phyloP scores from a whole-genome alignment of 2,888 invertebrate species.

The Xestia c-nigrum region DNA sequence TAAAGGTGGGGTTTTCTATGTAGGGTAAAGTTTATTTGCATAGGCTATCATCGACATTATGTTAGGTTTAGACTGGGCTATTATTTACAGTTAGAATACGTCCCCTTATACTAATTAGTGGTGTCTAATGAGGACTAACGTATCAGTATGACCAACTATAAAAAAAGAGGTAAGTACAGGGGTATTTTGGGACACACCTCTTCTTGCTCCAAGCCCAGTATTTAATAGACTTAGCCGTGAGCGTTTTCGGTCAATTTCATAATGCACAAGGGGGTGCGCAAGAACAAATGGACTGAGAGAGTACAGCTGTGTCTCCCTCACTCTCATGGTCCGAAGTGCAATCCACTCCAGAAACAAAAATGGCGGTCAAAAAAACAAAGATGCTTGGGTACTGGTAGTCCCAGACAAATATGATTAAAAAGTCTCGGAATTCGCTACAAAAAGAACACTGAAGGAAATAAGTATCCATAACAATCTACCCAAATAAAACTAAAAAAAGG shows the following conservation, averaged over 20 bases:
- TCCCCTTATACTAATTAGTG: too few species aligned
- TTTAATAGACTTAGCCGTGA: background rate
- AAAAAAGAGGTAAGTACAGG: background rate
- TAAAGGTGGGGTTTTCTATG: conserved; percentile 15
- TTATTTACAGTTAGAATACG: background rate
- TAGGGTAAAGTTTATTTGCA: background rate
- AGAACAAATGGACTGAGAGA: background rate
- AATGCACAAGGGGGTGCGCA: background rate
- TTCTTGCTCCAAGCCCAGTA: background rate
- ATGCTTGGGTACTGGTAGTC: background rate
- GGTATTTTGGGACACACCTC: background rate
- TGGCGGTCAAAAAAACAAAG: background rate
- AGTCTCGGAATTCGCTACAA: background rate
- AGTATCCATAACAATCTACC: background rate
- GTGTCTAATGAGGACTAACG: background rate
- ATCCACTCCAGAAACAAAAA: background rate
- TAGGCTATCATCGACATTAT: background rate
- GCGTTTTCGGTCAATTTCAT: background rate
- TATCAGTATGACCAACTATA: background rate
- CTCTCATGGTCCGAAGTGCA: background rate
- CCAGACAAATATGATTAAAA: background rate
- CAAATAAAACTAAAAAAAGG: background rate
- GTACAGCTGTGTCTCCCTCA: background rate
- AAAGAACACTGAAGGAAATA: background rate
- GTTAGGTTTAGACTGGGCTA: background rate